phyloP scores from a whole-genome alignment of 1,140 invertebrate species.

The Anoplophora glabripennis region DNA sequence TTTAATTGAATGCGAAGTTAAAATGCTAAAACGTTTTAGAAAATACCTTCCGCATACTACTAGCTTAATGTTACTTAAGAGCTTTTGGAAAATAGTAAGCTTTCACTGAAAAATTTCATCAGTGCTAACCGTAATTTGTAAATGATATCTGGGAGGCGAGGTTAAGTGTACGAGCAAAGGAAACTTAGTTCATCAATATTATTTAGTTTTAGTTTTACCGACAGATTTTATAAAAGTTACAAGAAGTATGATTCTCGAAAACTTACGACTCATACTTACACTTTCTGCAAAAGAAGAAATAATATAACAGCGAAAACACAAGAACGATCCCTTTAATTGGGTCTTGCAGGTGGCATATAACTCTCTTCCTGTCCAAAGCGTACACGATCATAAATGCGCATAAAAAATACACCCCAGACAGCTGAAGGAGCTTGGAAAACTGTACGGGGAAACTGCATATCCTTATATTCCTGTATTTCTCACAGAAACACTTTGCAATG shows the following conservation, averaged over 20 bases:
- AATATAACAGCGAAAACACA: constrained; percentile 58
- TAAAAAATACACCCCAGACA: constrained; percentile 31
- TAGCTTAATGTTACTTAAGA: no score
- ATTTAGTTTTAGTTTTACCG: no score
- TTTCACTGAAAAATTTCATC: no score
- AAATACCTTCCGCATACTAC: no score
- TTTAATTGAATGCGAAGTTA: no score
- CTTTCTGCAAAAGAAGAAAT: constrained; percentile 61
- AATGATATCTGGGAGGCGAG: no score
- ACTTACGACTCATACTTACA: constrained; percentile 49
- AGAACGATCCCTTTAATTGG: constrained; percentile 58
- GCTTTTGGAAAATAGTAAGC: no score
- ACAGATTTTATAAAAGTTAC: no score
- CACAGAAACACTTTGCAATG: constrained; percentile 29
- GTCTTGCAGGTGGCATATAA: constrained; percentile 61
- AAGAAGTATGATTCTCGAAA: constrained; percentile 2
- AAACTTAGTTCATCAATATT: no score
- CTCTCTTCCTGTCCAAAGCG: constrained; percentile 46
- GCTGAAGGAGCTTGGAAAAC: constrained; percentile 27
- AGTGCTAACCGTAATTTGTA: no score
- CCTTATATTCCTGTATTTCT: constrained; percentile 33
- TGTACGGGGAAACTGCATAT: constrained; percentile 31
- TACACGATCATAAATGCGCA: constrained; percentile 39
- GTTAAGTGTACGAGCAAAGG: no score
- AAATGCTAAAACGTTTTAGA: no score